Evolutionary conservation across 2,113 vertebrate species (phyloP).

Genomic region (Eulacestoma nigropectus): DNA sequence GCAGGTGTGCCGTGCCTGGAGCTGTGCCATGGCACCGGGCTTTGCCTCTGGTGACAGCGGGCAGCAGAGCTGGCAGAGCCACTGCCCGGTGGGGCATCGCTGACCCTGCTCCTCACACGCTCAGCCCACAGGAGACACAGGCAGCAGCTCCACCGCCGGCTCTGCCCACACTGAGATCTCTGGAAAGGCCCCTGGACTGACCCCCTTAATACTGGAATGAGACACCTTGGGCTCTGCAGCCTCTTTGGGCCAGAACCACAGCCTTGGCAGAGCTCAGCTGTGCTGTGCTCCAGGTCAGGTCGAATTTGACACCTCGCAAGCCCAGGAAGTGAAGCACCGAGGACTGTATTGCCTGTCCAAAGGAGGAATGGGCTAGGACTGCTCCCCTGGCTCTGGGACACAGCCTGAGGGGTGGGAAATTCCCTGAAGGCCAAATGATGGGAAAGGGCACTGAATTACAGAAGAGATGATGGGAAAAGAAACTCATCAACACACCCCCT

Average conservation of each 20-base stretch:
- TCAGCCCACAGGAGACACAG: not conserved
- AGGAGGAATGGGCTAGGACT: not conserved
- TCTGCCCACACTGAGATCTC: not conserved
- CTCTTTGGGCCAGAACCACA: not conserved
- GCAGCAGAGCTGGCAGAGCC: not conserved
- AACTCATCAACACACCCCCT: rapidly evolving
- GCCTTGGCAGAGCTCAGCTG: not conserved
- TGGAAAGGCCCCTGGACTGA: not conserved
- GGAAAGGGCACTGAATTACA: not conserved
- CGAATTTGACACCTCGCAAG: not conserved
- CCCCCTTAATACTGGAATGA: rapidly evolving
- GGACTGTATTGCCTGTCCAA: not conserved
- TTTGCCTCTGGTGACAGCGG: not conserved
- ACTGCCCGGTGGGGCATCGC: rapidly evolving
- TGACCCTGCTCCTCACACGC: not conserved
- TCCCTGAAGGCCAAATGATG: not conserved
- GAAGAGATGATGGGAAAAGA: not conserved
- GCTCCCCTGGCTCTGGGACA: not conserved
- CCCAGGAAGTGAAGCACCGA: not conserved
- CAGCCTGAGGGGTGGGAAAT: not conserved
- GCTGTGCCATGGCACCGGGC: rapidly evolving
- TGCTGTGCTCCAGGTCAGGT: not conserved
- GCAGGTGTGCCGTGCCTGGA: too few species aligned
- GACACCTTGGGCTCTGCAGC: not conserved
- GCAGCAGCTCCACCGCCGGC: not conserved